Base-by-base conservation (phyloP, 2,888 invertebrate genomes). In the Campoplex capitator region DNA sequence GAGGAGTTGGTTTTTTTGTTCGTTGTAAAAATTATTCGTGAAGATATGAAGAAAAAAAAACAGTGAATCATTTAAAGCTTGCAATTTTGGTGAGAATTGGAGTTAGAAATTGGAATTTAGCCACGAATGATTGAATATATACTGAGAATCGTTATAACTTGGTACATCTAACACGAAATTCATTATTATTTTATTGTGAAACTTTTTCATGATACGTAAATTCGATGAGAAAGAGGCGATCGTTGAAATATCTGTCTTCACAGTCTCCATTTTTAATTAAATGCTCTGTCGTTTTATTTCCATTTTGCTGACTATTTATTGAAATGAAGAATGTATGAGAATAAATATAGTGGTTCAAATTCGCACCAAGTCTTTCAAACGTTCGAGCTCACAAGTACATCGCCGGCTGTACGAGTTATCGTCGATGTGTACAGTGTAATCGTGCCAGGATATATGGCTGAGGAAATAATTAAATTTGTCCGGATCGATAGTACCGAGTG, bases 391-490 rank as follows among this genome's bases (percentile, higher is more conserved):
- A 74, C 56, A 13, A 18, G n/a, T 35, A 56, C 56, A 38, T 54
- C 11, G 32, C 42, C 48, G n/a, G 16, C 16, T n/a, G 51, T 45
- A 51, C 23, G 16, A 67, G 85, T 80, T 45, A 71, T 73, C 67
- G 51, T 71, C 28, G 7, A 48, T 74, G 28, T 68, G 54, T 23
- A 58, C 16, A 76, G 48, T 35, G 70, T 76, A 75, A 84, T 70
- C 68, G 32, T 42, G 67, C 48, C 45, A 32, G 16, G 35, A 38
- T 68, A 58, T 70, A 65, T 56, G 68, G 58, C 58, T 74, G 81
- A 81, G 84, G 28, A 56, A 84, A 84, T 87, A 80, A 88, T 86
- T 84, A 56, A 87, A 85, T 88, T 86, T 82, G 84, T 76, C 84
- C 62, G 73, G 81, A 86, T 84, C 85, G 84, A 86, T 88, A 86